Evolutionary conservation across 2,797 vertebrate species (phyloP).

Genomic region (Chromobotia macracanthus): DNA sequence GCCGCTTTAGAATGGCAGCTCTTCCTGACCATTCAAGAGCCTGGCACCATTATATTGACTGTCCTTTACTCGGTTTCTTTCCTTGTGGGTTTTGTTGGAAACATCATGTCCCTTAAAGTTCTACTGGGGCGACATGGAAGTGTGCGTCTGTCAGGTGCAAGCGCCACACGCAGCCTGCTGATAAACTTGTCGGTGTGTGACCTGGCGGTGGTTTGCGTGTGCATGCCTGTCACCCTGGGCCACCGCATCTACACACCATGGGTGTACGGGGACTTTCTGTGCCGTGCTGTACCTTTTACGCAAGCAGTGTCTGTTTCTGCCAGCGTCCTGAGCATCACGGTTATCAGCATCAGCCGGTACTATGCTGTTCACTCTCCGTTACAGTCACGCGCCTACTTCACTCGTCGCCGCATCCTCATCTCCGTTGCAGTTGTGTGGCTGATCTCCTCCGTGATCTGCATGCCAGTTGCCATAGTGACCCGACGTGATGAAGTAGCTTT

Average conservation of each 20-base stretch:
- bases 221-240: constrained; percentile 89
- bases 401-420: constrained; percentile 80
- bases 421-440: constrained; percentile 85
- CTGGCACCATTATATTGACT: constrained; percentile 78
- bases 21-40: constrained; percentile 83
- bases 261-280: constrained; percentile 89
- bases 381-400: constrained; percentile 85
- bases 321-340: constrained; percentile 86
- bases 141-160: constrained; percentile 76
- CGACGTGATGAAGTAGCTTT: constrained; percentile 80
- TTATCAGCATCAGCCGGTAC: constrained; percentile 88
- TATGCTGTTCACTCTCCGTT: constrained; percentile 86
- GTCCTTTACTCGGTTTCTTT: constrained; percentile 82
- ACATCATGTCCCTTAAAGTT: constrained; percentile 85
- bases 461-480: constrained; percentile 87
- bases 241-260: constrained; percentile 88
- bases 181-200: constrained; percentile 88
- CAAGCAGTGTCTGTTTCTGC: constrained; percentile 87
- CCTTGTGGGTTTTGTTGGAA: constrained; percentile 83
- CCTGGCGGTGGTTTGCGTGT: constrained; percentile 88
- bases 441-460: constrained; percentile 83
- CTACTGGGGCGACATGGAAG: constrained; percentile 77
- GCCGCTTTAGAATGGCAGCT: constrained; percentile 82
- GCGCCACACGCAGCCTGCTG: constrained; percentile 84
- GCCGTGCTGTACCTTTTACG: constrained; percentile 85